Base-by-base conservation (phyloP, 1,140 invertebrate genomes). In the Muscidifurax raptorellus region DNA sequence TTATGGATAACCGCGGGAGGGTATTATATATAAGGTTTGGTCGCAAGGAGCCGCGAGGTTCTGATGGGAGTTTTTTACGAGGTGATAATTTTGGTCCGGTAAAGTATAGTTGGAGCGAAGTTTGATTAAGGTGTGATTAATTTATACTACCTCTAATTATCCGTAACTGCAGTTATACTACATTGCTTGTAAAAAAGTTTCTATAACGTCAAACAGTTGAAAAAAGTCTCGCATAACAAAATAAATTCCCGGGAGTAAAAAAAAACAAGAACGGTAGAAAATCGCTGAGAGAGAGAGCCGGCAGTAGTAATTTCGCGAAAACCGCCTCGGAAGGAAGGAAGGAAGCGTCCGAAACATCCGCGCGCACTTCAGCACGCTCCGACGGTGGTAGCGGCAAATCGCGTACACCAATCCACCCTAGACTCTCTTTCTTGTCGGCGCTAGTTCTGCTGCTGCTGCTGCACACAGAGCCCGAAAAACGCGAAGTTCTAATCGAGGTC, bases 81-180 rank as follows among this genome's bases (percentile, higher is more conserved):
- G 77, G 47, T 84, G 77, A 84, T 69, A 74, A 84, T 80, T 79
- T 80, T 36, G 13, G 72, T 40, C 64, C 44, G 10, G 72, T 28
- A 30, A 0, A 36, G 32, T 13, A 25, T 9, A n/a, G 18, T 22
- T 40, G 77, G n/a, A 44, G 74, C 27, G 0, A 59, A 59, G 27
- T 28, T 77, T 59, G 22, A 59, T 28, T 18, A 28, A 77, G 72
- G 36, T 15, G 72, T 12, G 72, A 75, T 75, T 47, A 75, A 75
- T 75, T 72, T 72, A 32, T 32, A 36, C 18, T 22, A 1, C 25
- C 18, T 52, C 13, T 52, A 1, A 52, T 52, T 52, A 52, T n/a
- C 27, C 9, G 5, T 67, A 27, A 25, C 10, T 25, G 9, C n/a
- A n/a, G 6, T n/a, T n/a, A n/a, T n/a, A n/a, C n/a, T n/a, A n/a